Evolutionary conservation across 2,888 invertebrate species (phyloP).

Genomic region (Melieria crassipennis): DNA sequence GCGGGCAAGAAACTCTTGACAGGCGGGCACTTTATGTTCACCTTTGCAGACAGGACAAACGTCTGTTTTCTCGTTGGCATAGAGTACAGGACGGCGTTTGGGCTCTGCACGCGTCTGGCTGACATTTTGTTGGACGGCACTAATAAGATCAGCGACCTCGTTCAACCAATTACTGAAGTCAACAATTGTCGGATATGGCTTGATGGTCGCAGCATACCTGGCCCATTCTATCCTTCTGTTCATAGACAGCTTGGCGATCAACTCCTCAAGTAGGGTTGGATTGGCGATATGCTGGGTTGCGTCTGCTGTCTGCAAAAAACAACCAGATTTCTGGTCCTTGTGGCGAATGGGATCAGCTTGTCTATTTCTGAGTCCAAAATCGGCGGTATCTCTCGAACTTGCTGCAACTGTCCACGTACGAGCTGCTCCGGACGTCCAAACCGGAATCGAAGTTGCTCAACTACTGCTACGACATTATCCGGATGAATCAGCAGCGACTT

Average conservation of each 20-base stretch:
- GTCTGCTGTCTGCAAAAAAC: constrained; percentile 33
- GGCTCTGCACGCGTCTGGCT: background rate
- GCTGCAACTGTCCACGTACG: constrained; percentile 26
- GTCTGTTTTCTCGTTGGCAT: background rate
- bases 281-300: constrained; percentile 39
- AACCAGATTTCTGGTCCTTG: constrained; percentile 34
- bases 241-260: constrained; percentile 35
- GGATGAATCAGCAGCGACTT: constrained; percentile 33
- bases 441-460: constrained; percentile 35
- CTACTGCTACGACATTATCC: constrained; percentile 30
- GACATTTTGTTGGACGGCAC: background rate
- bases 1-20: no score
- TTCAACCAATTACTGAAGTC: constrained; percentile 28
- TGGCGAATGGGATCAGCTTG: constrained; percentile 35
- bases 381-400: constrained; percentile 19
- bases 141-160: background rate
- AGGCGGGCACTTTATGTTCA: no score
- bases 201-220: constrained; percentile 13
- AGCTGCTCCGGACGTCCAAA: constrained; percentile 40
- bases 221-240: constrained; percentile 39
- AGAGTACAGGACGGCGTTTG: background rate
- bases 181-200: constrained; percentile 23
- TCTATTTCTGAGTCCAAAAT: constrained; percentile 28
- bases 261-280: constrained; percentile 36
- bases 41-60: no score